Percentiles rank a stretch among this genome's conserved stretches.
phyloP scores from a whole-genome alignment of 1,140 invertebrate genomes.

The Trypoxylus dichotomus region DNA sequence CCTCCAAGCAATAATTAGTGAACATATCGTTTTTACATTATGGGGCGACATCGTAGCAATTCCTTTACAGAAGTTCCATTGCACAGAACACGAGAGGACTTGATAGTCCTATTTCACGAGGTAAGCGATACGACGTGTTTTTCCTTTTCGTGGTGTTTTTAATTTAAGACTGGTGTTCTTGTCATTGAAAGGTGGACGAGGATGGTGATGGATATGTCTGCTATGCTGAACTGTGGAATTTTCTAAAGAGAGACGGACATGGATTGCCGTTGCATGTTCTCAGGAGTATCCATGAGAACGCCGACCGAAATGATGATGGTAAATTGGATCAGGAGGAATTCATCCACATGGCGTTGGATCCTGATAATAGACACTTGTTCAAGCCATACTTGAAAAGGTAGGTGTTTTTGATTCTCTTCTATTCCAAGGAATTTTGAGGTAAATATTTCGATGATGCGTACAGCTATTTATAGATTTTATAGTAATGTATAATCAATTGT shows the following conservation, averaged over 20 bases:
- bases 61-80: conserved; percentile 6
- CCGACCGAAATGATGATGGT: conserved; percentile 73
- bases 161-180: background rate
- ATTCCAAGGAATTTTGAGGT: no score
- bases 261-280: conserved; percentile 74
- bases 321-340: conserved; percentile 79
- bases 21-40: background rate
- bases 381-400: conserved; percentile 8
- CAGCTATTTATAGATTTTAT: background rate
- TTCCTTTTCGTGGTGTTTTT: background rate
- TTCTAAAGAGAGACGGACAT: conserved; percentile 54
- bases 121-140: background rate
- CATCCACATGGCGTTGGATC: conserved; percentile 71
- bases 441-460: background rate
- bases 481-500: background rate
- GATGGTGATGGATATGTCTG: conserved; percentile 16
- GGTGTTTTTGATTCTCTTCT: background rate
- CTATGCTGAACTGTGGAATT: background rate
- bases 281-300: conserved; percentile 68
- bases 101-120: background rate
- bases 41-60: conserved; percentile 13
- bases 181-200: background rate
- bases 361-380: conserved; percentile 51
- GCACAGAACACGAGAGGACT: background rate
- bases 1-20: no score